A percentile compares a stretch with the other conserved stretches of the same genome.
phyloP scores from a whole-genome alignment of 2,797 vertebrate species.

The Dendrocincla fuliginosa region DNA sequence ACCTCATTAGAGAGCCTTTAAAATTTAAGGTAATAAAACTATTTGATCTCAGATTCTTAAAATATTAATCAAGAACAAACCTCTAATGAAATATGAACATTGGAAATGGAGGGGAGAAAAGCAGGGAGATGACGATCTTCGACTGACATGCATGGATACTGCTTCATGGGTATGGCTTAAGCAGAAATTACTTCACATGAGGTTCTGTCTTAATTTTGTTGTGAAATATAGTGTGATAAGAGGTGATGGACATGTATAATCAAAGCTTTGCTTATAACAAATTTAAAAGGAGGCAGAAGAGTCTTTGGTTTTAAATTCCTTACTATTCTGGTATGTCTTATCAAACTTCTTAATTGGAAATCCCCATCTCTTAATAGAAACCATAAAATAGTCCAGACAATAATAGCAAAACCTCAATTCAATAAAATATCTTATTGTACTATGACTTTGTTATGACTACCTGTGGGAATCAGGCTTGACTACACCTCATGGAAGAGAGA shows the following conservation, averaged over 20 bases:
- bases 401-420: background rate
- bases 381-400: background rate
- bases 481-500: too few species aligned
- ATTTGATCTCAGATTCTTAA: background rate
- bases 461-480: too few species aligned
- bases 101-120: background rate
- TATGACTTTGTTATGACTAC: background rate
- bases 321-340: background rate
- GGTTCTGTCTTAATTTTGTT: background rate
- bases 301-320: background rate
- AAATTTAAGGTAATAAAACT: background rate
- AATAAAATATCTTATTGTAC: background rate
- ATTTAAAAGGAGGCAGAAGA: background rate
- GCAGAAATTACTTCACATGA: background rate
- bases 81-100: background rate
- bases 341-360: background rate
- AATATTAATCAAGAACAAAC: background rate
- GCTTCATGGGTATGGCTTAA: background rate
- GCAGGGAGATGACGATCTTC: background rate
- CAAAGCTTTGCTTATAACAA: background rate
- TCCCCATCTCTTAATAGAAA: background rate
- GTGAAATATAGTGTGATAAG: background rate
- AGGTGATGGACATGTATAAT: background rate
- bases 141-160: background rate
- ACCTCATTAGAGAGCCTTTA: background rate